A percentile compares a stretch with the other conserved stretches of the same genome.
These are phyloP conservation scores for Mesitornis unicolor DNA, from an alignment of 2,113 vertebrate species.

Conservation along the genomic window DNA sequence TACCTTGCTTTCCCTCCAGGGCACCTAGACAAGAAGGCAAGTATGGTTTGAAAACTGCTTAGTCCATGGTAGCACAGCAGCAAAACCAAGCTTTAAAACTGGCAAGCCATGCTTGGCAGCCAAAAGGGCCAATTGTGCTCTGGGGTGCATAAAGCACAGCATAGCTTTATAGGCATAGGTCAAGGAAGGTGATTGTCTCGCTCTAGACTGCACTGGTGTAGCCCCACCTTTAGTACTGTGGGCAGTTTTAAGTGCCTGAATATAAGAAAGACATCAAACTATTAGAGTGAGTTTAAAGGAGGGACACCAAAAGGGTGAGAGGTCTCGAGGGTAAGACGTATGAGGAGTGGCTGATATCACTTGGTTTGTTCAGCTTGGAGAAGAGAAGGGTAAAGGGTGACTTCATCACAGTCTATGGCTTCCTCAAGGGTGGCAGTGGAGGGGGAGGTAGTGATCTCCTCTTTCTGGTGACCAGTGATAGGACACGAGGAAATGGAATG, in stretches of 20 bases:
- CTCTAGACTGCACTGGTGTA: too few relatives aligned
- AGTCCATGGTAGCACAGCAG: neutral
- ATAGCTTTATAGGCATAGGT: too few relatives aligned
- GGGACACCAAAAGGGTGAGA: neutral
- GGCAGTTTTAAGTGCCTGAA: neutral
- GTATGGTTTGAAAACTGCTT: neutral
- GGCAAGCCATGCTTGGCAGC: neutral
- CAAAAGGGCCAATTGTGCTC: fast-evolving
- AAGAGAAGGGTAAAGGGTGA: too few relatives aligned
- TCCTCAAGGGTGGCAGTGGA: fast-evolving
- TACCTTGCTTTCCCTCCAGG: neutral
- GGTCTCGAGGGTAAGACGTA: too few relatives aligned
- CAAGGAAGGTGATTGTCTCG: neutral
- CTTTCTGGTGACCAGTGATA: neutral
- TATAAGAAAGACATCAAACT: neutral
- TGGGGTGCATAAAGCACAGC: neutral
- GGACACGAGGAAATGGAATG: neutral
- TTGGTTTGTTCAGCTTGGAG: too few relatives aligned
- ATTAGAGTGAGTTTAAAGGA: neutral
- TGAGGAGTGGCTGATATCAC: too few relatives aligned
- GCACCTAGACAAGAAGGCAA: neutral
- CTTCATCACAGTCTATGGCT: neutral
- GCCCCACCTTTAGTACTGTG: too few relatives aligned
- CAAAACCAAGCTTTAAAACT: neutral
- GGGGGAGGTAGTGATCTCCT: neutral